A percentile compares a stretch with the other conserved stretches of the same genome.
Conservation (phyloP, 2,113 vertebrate genomes). For the Cyphomyrus discorhynchus region DNA sequence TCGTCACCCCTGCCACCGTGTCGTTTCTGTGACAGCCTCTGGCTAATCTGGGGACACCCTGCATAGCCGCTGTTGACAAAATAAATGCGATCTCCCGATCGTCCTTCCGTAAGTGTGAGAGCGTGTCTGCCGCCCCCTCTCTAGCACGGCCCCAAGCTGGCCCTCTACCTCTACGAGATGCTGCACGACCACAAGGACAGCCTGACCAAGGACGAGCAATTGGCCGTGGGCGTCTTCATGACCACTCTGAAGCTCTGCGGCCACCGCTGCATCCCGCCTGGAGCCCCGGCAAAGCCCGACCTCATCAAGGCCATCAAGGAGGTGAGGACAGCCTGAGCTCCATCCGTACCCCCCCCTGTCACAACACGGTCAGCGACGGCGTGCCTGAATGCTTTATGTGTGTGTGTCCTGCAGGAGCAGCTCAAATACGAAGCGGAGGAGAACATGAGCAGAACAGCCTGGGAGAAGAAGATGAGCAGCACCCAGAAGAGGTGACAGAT, state of each 20-base stretch:
- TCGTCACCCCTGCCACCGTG: neutral
- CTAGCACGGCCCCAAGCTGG: conserved; percentile 89
- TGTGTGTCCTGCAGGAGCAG: conserved; percentile 69
- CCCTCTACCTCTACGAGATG: conserved; percentile 85
- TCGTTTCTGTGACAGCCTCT: conserved; percentile 32
- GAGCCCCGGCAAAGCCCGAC: conserved; percentile 70
- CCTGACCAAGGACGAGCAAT: conserved; percentile 75
- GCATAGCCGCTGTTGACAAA: neutral
- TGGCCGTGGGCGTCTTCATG: conserved; percentile 68
- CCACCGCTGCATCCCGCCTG: conserved; percentile 76
- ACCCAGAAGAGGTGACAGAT: conserved; percentile 77
- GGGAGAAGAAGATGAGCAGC: conserved; percentile 85
- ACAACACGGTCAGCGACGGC: neutral
- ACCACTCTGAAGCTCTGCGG: conserved; percentile 78
- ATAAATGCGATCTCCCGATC: neutral
- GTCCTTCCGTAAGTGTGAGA: neutral
- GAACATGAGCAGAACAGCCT: conserved; percentile 73
- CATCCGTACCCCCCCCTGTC: neutral
- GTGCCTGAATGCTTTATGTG: neutral
- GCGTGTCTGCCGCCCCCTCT: neutral
- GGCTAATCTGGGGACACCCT: conserved; percentile 9
- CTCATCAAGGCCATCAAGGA: conserved; percentile 79
- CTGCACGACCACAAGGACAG: conserved; percentile 73
- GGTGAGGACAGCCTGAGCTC: conserved; percentile 48
- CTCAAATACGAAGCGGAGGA: conserved; percentile 83